Base-by-base conservation (phyloP, 2,888 invertebrate genomes). In the Catotricha subobsoleta region DNA sequence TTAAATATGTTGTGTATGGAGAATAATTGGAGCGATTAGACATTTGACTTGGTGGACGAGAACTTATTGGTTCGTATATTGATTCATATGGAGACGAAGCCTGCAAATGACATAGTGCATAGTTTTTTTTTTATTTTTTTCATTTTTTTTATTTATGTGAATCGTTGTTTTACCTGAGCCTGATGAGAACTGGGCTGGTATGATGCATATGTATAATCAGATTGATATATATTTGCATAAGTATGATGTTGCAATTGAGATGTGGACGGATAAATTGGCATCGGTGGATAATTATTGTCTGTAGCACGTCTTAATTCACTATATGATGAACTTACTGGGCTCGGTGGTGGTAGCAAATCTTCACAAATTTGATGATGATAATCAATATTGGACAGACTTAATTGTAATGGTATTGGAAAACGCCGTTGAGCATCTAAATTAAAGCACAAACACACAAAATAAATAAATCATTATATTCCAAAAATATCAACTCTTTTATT, bases 61-160 rank as follows among this genome's bases (percentile, higher is more conserved):
- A 81, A 62, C 82, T 84, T 48, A 88, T 87, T n/a, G 88, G 88
- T 53, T 88, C 88, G 60, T 88, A 88, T 49, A 88, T 77, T 19
- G 87, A 86, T 59, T 88, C 88, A 62, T 88, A 88, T 1, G 80
- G 81, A 3, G 76, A 74, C 1, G 76, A 76, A 27, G 71, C 69
- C 63, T 77, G 65, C 3, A 21, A 21, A 13, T 34, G 34, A 34
- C 21, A 19, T 13, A 34, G 10, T 7, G 33, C 2, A 47, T 30
- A 30, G n/a, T 29, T 19, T 13, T 25, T 4, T 15, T 15, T 21
- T 23, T n/a, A n/a, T 8, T 18, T 35, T 6, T 13, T n/a, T 6
- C 5, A 21, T 23, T 36, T 13, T 2, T 20, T n/a, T 15, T 8
- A 20, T 21, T 15, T n/a, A 15, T 23, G 13, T 16, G 2, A 27